Base-by-base conservation (phyloP, 2,888 invertebrate species). In the Scaptomyza caliginosa region DNA sequence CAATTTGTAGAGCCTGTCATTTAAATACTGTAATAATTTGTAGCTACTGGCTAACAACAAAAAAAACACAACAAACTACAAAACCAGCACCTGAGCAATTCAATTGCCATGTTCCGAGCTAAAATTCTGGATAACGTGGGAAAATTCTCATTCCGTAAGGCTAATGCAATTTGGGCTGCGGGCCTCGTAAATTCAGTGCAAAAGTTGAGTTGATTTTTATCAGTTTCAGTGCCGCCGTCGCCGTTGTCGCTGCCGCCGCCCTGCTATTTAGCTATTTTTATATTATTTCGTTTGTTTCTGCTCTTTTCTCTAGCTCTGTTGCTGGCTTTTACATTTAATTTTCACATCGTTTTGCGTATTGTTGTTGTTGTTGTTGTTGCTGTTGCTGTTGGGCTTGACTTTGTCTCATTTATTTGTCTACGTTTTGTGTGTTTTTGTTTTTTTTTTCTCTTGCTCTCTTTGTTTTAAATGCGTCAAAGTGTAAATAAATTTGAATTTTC, bases 401-500 rank as follows among this genome's bases (percentile, higher is more conserved):
- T 67, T 66, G 78, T 74, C 73, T 85, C 82, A 86, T 83, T 82
- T 82, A 86, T 82, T 82, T 82, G 82, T 73, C 78, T 69, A 73
- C 77, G 76, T 82, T 84, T 67, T 65, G 54, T 65, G 26, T 65
- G 13, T n/a, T 32, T 13, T 32, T 28, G 10, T 11, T 28, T 32
- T 13, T 74, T 57, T 64, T 64, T 62, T 59, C 55, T 52, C 58
- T 52, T 63, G 78, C 86, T 84, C 85, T 77, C 86, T 87, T 82
- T 85, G 81, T 71, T 80, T 84, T 77, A 75, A 84, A 86, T 88
- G 86, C 88, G 85, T 81, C 88, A 84, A 88, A 81, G 84, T 84
- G 84, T 88, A 84, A 84, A 84, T 88, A 84, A 83, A 84, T 88
- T 86, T 77, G 86, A 88, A 81, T 84, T 86, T 88, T 88, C 84